These are phyloP conservation scores for Boloria euphrosyne DNA, from an alignment of 2,888 invertebrate species.

Conservation along the genomic window DNA sequence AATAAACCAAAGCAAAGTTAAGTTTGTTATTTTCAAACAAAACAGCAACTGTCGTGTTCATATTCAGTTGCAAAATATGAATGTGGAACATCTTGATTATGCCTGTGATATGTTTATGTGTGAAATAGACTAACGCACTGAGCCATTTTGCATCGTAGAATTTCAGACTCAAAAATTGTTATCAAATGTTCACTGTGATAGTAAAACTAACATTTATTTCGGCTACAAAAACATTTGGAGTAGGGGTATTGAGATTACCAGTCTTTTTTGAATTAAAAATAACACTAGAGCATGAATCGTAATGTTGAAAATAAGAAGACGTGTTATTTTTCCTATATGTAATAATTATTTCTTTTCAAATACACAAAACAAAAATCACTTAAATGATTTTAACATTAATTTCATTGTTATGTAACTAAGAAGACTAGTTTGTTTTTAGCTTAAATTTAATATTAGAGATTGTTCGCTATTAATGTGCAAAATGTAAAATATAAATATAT, in stretches of 20 bases:
- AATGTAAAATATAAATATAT: constrained; percentile 31
- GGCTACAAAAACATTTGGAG: too few species aligned
- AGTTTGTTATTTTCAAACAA: too few species aligned
- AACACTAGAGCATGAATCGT: too few species aligned
- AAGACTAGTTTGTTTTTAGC: constrained; percentile 19
- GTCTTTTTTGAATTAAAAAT: too few species aligned
- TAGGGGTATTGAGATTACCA: too few species aligned
- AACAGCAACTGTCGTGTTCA: background rate
- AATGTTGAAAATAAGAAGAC: too few species aligned
- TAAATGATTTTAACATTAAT: background rate
- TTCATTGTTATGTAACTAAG: constrained; percentile 13
- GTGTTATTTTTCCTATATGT: too few species aligned
- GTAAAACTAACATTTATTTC: too few species aligned
- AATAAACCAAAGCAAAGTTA: too few species aligned
- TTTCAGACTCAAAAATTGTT: background rate
- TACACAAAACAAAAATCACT: constrained; percentile 1
- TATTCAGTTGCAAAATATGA: constrained; percentile 8
- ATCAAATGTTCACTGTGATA: too few species aligned
- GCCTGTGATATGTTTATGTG: constrained; percentile 58
- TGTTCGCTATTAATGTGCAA: constrained; percentile 24
- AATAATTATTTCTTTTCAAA: too few species aligned
- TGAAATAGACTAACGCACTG: constrained; percentile 23
- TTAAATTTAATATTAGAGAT: constrained; percentile 22
- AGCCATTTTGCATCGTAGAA: constrained; percentile 27
- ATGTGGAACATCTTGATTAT: constrained; percentile 27